Evolutionary conservation across 1,140 invertebrate genomes (phyloP).

Genomic region (Cotesia typhae): DNA sequence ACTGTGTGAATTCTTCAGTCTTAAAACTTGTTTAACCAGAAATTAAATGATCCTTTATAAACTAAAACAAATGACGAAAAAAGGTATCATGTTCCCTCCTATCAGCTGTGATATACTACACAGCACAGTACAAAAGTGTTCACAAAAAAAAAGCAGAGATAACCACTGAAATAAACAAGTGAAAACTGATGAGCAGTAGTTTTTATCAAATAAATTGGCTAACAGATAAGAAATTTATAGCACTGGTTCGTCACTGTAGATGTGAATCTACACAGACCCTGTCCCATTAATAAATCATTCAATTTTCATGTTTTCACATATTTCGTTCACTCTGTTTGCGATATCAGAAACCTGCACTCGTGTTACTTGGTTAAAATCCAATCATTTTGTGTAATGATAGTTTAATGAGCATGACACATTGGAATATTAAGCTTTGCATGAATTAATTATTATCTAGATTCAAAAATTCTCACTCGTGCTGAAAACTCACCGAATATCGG

Average conservation of each 20-base stretch:
- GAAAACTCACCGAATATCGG: not conserved
- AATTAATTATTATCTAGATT: conserved; percentile 42
- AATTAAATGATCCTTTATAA: no score
- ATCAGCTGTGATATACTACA: no score
- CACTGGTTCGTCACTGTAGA: not conserved
- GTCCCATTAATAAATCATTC: conserved; percentile 25
- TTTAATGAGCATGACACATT: conserved; percentile 16
- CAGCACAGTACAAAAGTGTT: no score
- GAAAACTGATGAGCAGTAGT: no score
- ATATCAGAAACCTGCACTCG: conserved; percentile 32
- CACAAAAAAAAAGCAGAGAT: no score
- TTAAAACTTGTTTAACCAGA: conserved; percentile 2
- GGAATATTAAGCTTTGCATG: conserved; percentile 26
- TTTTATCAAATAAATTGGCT: not conserved
- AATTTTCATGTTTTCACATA: conserved; percentile 27
- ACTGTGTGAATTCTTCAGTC: not conserved
- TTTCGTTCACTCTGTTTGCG: not conserved
- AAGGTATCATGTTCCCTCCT: no score
- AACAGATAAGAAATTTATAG: not conserved
- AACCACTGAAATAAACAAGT: no score
- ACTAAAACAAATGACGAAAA: no score
- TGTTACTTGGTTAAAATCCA: conserved; percentile 25
- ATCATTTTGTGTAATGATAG: conserved; percentile 32
- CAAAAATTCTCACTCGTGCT: not conserved
- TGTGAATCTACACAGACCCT: conserved; percentile 3